A percentile compares a stretch with the other conserved stretches of the same genome.
Evolutionary conservation across 2,888 invertebrate genomes (phyloP).

Genomic region (Brenthis hecate): DNA sequence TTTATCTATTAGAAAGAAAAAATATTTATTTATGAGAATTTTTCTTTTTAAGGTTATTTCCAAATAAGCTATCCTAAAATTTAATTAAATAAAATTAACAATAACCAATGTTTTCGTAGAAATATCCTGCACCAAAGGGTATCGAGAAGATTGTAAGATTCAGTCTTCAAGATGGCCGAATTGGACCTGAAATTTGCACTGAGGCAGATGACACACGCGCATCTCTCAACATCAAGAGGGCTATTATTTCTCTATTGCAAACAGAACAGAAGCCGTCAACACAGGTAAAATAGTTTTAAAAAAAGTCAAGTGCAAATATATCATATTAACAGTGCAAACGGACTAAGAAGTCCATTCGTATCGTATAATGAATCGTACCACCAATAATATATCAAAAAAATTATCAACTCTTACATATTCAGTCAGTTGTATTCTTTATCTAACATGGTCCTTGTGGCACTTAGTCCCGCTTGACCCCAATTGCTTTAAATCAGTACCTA

Average conservation of each 20-base stretch:
- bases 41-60: too few species aligned
- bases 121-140: constrained; percentile 75
- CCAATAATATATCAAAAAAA: too few species aligned
- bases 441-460: too few species aligned
- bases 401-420: too few species aligned
- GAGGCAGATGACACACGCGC: constrained; percentile 87
- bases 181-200: constrained; percentile 90
- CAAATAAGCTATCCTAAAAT: not conserved
- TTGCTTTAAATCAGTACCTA: too few species aligned
- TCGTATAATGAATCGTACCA: too few species aligned
- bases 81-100: not conserved
- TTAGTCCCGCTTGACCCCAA: too few species aligned
- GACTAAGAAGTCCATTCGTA: too few species aligned
- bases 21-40: too few species aligned
- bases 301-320: not conserved
- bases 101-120: constrained; percentile 49
- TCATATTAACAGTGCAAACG: not conserved
- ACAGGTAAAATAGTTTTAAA: constrained; percentile 54
- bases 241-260: constrained; percentile 91
- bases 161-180: constrained; percentile 88
- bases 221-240: constrained; percentile 95
- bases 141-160: constrained; percentile 90
- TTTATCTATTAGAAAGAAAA: too few species aligned
- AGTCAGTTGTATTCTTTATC: too few species aligned
- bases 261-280: constrained; percentile 79